A percentile compares a stretch with the other conserved stretches of the same genome.
Evolutionary conservation across 2,888 invertebrate genomes (phyloP).

Genomic region (Elysia crispata): DNA sequence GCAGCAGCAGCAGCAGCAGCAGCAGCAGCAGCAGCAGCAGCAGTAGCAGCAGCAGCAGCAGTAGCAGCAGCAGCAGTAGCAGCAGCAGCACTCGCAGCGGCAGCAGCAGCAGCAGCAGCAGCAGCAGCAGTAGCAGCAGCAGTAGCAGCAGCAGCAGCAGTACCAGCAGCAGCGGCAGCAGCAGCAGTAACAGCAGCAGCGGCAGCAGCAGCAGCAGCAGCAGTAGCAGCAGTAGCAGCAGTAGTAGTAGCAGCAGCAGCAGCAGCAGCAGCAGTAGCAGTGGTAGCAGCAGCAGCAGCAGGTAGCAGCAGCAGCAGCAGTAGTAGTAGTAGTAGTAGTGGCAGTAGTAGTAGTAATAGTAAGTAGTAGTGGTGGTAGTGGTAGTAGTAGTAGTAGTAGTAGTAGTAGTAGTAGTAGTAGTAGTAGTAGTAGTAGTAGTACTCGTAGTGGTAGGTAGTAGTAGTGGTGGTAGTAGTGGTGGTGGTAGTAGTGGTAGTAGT

Average conservation of each 20-base stretch:
- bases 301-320: neutral
- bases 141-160: neutral
- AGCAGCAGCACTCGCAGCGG: too few relatives aligned
- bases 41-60: neutral
- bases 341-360: conserved; percentile 2
- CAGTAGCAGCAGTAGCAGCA: neutral
- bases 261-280: neutral
- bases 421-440: too few relatives aligned
- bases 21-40: neutral
- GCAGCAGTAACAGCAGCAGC: neutral
- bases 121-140: neutral
- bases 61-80: neutral
- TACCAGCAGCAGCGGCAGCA: too few relatives aligned
- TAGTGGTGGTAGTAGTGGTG: neutral
- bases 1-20: neutral
- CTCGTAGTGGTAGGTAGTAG: too few relatives aligned
- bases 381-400: neutral
- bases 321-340: conserved; percentile 4
- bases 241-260: neutral
- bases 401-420: conserved; percentile 9
- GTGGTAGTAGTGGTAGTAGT: conserved; percentile 1
- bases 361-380: neutral
- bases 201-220: neutral
- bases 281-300: neutral
- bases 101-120: too few relatives aligned